A percentile compares a stretch with the other conserved stretches of the same genome.
Conservation (phyloP, 2,113 vertebrate species). For the Leptodactylus fuscus region DNA sequence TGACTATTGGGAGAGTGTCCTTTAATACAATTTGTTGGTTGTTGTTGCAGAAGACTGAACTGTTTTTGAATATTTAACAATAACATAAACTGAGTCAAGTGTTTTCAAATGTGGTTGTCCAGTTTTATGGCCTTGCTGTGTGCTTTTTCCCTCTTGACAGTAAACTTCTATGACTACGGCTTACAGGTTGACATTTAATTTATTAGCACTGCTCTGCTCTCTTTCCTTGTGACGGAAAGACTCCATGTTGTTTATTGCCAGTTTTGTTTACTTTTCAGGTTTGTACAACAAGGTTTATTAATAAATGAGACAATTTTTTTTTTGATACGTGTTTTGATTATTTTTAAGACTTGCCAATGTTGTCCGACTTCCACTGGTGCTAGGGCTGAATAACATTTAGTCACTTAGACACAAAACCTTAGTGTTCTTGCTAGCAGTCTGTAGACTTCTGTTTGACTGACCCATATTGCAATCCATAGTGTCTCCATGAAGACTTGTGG, state of each 20-base stretch:
- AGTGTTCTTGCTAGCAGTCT: not conserved
- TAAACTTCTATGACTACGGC: conserved; percentile 87
- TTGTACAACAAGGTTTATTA: conserved; percentile 99
- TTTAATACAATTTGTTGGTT: conserved; percentile 92
- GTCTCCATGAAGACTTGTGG: too few relatives aligned
- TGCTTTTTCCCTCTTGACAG: conserved; percentile 88
- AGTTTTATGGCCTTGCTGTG: conserved; percentile 93
- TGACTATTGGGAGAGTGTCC: conserved; percentile 90
- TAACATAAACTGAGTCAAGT: conserved; percentile 88
- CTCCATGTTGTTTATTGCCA: conserved; percentile 97
- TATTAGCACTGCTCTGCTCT: conserved; percentile 95
- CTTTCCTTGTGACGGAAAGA: conserved; percentile 87
- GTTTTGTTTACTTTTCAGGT: conserved; percentile 98
- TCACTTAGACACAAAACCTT: not conserved
- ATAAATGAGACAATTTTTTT: conserved; percentile 88
- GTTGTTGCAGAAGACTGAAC: conserved; percentile 95
- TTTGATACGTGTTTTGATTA: conserved; percentile 66
- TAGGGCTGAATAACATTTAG: not conserved
- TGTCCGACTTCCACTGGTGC: not conserved
- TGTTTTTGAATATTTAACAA: conserved; percentile 98
- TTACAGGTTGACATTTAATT: conserved; percentile 98
- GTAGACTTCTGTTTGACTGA: not conserved
- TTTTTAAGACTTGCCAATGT: not conserved
- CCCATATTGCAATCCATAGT: not conserved
- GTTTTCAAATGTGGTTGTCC: conserved; percentile 94